Evolutionary conservation across 2,113 vertebrate genomes (phyloP), one percentile per base, ranked within the genome.

Genomic region (Pomatorhinus ruficollis): DNA sequence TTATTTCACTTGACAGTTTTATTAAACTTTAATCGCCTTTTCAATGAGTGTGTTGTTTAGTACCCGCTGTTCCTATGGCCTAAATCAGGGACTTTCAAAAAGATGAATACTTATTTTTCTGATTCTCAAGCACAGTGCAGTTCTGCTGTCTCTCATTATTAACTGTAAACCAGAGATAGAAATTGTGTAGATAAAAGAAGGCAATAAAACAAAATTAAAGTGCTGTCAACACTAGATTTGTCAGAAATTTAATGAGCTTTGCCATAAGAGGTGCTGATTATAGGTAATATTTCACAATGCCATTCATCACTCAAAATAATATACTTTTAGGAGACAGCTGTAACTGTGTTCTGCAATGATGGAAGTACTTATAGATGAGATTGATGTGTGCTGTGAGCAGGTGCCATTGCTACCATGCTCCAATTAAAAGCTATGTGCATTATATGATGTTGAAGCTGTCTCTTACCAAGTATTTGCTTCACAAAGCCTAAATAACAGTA

Each of bases 11-110:
- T 83, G 87, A 72, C 82, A 95, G 82, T 81, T 96, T 97, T 92
- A 97, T 97, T 94, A 97, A 97, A 94, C 42, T 95, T 96, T 96
- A 97, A 95, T 95, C 53, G 87, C 33, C 19, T 93, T 89, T 96
- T 95, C 42, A 96, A 42, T 87, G 83, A 30, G 3, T 81, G n/a
- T 14, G 39, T 91, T 88, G 61, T 87, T 81, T 91, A 89, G 64
- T 86, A 47, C 80, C 20, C 0, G 0, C 63, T 94, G 87, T 95
- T 97, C 68, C 81, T 87, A 20, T 60, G 69, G 92, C 81, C 63
- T 74, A 80, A 89, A 96, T 68, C 24, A 9, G 76, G 63, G 92
- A 61, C 42, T 78, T 95, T 71, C 40, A 1, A 89, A 70, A 77
- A 59, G 42, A 70, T 64, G 47, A 89, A 81, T 90, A 78, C n/a